These are phyloP conservation scores for Pipa parva DNA, from an alignment of 2,113 vertebrate species.

Conservation along the genomic window DNA sequence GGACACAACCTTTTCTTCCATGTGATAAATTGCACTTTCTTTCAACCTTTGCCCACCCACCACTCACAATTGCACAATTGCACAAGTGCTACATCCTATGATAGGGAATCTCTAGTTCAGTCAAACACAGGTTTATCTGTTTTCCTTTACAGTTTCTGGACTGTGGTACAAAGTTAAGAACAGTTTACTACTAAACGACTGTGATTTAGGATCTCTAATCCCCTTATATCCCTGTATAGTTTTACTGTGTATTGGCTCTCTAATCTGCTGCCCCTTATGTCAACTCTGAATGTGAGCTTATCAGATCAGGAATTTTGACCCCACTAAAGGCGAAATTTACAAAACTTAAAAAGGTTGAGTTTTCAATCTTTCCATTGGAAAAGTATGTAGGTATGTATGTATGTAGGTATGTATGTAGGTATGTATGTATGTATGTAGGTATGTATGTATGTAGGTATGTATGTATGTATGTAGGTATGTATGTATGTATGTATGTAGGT, in stretches of 20 bases:
- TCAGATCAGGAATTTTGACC: slow-evolving; percentile 31
- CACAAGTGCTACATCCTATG: background rate
- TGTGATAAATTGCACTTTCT: slow-evolving; percentile 5
- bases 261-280: slow-evolving; percentile 38
- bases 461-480: too few relatives aligned
- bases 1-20: slow-evolving; percentile 24
- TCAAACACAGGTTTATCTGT: slow-evolving; percentile 17
- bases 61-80: background rate
- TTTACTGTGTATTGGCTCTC: slow-evolving; percentile 27
- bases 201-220: slow-evolving; percentile 27
- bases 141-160: background rate
- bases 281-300: slow-evolving; percentile 35
- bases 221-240: slow-evolving; percentile 31
- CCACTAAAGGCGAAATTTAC: too few relatives aligned
- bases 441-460: too few relatives aligned
- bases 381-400: too few relatives aligned
- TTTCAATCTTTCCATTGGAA: too few relatives aligned
- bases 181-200: slow-evolving; percentile 17
- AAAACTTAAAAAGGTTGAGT: too few relatives aligned
- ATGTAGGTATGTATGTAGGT: too few relatives aligned
- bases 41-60: slow-evolving; percentile 20
- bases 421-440: too few relatives aligned
- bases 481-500: too few relatives aligned
- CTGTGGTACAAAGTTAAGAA: slow-evolving; percentile 11
- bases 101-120: slow-evolving; percentile 26